A percentile compares a stretch with the other conserved stretches of the same genome.
These are phyloP conservation scores for Spinus pinus DNA, from an alignment of 2,797 vertebrate genomes.

Conservation along the genomic window DNA sequence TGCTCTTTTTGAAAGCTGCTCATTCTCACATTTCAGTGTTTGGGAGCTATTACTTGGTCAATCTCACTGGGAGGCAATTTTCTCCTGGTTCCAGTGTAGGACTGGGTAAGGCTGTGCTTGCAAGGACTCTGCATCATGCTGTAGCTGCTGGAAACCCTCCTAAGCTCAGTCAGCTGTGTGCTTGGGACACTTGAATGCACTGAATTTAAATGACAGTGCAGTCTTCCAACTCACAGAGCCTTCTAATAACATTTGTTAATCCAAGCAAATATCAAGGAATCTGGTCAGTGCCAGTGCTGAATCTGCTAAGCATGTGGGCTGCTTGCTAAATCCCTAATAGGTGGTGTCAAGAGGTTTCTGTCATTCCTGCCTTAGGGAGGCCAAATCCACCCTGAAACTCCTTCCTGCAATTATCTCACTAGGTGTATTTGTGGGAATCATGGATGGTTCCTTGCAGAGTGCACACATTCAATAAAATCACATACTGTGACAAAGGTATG, in stretches of 20 bases:
- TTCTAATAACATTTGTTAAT: conserved; percentile 44
- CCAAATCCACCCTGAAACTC: background rate
- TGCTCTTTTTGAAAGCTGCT: background rate
- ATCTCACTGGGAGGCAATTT: background rate
- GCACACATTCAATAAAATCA: background rate
- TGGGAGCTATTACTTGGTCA: background rate
- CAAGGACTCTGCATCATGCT: background rate
- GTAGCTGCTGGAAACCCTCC: conserved; percentile 9
- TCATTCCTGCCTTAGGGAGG: background rate
- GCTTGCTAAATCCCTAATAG: background rate
- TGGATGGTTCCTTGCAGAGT: background rate
- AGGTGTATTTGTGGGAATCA: background rate
- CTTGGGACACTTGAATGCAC: conserved; percentile 21
- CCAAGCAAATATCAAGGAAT: conserved; percentile 47
- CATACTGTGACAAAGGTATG: background rate
- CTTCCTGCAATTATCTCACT: background rate
- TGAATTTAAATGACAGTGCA: conserved; percentile 18
- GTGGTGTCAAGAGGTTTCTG: background rate
- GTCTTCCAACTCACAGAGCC: conserved; percentile 32
- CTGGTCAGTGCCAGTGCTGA: conserved; percentile 10
- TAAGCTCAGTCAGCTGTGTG: background rate
- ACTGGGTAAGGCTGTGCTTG: background rate
- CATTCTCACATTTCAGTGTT: background rate
- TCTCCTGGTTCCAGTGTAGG: background rate
- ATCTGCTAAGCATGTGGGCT: background rate